phyloP scores from a whole-genome alignment of 2,888 invertebrate species.

The Chymomyza fuscimana region DNA sequence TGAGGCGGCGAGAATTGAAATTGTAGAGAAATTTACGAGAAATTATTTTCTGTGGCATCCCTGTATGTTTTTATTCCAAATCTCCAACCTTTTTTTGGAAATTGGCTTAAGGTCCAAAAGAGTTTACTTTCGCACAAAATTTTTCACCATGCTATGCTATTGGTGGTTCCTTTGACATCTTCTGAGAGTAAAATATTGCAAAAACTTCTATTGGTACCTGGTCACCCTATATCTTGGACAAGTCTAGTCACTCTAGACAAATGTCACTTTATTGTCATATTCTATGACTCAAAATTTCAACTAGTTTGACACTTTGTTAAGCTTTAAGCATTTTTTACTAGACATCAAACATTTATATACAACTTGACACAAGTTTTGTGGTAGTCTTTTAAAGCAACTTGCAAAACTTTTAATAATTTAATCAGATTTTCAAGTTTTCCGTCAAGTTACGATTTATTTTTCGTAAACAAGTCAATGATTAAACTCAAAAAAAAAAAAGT shows the following conservation, averaged over 20 bases:
- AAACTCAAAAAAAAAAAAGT: slow-evolving; percentile 31
- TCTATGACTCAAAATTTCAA: neutral
- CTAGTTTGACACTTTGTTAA: slow-evolving; percentile 7
- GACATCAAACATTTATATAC: neutral
- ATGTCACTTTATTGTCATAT: neutral
- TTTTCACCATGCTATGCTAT: too few species aligned
- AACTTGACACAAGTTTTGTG: slow-evolving; percentile 17
- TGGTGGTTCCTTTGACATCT: too few species aligned
- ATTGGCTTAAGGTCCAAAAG: too few species aligned
- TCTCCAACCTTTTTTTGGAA: too few species aligned
- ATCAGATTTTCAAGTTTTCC: slow-evolving; percentile 37
- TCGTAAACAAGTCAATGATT: slow-evolving; percentile 24
- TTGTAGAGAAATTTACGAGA: too few species aligned
- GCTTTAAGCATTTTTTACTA: neutral
- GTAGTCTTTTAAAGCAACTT: slow-evolving; percentile 51
- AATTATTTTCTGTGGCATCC: too few species aligned
- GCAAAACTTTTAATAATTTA: slow-evolving; percentile 50
- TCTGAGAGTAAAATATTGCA: too few species aligned
- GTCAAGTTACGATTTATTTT: slow-evolving; percentile 18
- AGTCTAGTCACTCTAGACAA: neutral
- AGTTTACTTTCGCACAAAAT: too few species aligned
- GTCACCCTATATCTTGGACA: too few species aligned
- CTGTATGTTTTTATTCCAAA: too few species aligned
- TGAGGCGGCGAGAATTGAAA: too few species aligned
- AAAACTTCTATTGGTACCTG: too few species aligned